These are phyloP conservation scores for Papilio xuthus DNA, from an alignment of 1,140 invertebrate genomes.

Conservation along the genomic window DNA sequence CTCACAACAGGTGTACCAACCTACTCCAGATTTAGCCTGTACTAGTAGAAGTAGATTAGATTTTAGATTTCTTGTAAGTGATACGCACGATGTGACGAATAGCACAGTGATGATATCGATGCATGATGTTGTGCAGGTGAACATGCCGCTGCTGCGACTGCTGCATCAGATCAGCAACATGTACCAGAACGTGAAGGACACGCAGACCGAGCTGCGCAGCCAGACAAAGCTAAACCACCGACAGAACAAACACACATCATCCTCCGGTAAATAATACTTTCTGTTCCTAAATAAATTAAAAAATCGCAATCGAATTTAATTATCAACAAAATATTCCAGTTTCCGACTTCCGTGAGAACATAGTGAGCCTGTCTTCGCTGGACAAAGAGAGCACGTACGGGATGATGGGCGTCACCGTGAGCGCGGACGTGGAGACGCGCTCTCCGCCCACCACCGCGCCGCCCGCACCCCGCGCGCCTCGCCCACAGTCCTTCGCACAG, in stretches of 20 bases:
- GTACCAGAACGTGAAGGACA: constrained; percentile 98
- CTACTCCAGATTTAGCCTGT: neutral
- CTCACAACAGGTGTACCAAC: constrained; percentile 87
- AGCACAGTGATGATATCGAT: no score
- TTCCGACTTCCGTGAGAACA: constrained; percentile 85
- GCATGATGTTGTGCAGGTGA: constrained; percentile 83
- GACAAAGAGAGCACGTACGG: constrained; percentile 79
- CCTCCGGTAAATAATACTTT: constrained; percentile 78
- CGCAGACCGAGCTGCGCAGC: constrained; percentile 92
- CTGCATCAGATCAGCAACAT: constrained; percentile 98
- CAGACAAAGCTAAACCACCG: constrained; percentile 81
- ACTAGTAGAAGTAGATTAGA: no score
- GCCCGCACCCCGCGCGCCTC: constrained; percentile 84
- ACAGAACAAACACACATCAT: constrained; percentile 81
- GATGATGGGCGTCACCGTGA: constrained; percentile 69
- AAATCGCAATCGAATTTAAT: neutral
- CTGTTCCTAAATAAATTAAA: neutral
- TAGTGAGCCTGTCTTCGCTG: constrained; percentile 67
- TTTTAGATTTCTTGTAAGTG: no score
- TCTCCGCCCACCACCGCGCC: constrained; percentile 59
- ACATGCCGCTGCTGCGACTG: constrained; percentile 96
- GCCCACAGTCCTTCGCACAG: constrained; percentile 93
- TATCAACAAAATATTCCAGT: constrained; percentile 67
- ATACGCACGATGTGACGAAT: no score
- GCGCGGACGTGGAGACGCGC: constrained; percentile 43